These are phyloP conservation scores for Mohoua ochrocephala DNA, from an alignment of 2,113 vertebrate species.

Conservation along the genomic window DNA sequence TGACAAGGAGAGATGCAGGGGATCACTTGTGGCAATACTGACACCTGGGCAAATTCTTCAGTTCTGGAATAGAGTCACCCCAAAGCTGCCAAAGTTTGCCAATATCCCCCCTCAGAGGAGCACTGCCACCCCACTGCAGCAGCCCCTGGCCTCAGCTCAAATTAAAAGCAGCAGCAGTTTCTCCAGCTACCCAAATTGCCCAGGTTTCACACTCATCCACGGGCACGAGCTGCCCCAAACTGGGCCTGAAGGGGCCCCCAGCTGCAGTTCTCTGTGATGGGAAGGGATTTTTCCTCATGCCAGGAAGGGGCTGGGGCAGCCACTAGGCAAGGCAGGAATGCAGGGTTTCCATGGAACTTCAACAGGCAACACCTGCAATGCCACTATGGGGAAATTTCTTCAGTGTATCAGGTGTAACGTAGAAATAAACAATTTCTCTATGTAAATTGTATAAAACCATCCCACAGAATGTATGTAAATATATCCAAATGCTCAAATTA, in stretches of 20 bases:
- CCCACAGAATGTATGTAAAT: neutral
- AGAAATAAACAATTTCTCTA: neutral
- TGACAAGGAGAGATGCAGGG: neutral
- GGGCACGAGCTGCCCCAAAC: neutral
- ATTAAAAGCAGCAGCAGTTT: rapidly evolving
- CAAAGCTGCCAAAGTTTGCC: neutral
- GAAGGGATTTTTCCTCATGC: neutral
- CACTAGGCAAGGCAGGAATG: neutral
- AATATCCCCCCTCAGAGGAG: neutral
- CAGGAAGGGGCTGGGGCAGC: neutral
- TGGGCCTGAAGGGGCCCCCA: neutral
- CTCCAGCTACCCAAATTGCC: neutral
- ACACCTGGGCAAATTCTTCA: neutral
- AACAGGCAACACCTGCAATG: neutral
- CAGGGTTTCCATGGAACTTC: neutral
- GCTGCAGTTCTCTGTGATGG: neutral
- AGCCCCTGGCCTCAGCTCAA: neutral
- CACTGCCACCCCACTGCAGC: rapidly evolving
- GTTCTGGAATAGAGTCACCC: neutral
- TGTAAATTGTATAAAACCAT: neutral
- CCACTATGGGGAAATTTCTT: neutral
- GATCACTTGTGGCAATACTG: neutral
- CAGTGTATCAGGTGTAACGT: neutral
- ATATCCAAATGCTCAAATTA: neutral
- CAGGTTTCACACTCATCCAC: neutral